Evolutionary conservation across 92 coral and sea anemone species (phyloP).

Genomic region (Umimayanthus kanabou): DNA sequence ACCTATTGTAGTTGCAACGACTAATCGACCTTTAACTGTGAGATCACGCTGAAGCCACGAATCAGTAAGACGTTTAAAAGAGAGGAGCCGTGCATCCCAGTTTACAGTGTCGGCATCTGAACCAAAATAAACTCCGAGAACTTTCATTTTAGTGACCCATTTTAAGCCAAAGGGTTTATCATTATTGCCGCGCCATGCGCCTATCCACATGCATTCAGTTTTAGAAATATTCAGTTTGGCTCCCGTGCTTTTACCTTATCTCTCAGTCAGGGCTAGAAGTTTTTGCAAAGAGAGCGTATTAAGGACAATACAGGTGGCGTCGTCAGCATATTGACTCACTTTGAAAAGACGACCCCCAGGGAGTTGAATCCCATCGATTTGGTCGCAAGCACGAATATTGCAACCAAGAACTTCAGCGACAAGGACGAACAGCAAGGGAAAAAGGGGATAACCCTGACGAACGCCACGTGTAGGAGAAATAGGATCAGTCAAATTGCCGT

Average conservation of each 20-base stretch:
- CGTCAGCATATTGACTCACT: not conserved
- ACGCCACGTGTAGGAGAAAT: not conserved
- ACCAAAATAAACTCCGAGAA: not conserved
- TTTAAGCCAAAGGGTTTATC: not conserved
- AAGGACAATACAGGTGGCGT: not conserved
- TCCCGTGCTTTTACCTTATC: not conserved
- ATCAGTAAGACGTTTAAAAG: not conserved
- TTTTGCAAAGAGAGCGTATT: not conserved
- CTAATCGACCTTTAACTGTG: not conserved
- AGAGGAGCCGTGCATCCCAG: not conserved
- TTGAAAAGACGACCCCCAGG: not conserved
- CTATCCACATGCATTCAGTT: not conserved
- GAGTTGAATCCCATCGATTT: not conserved
- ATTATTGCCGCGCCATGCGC: not conserved
- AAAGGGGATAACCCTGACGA: slow-evolving; percentile 3
- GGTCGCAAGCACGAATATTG: not conserved
- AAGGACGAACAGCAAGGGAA: not conserved
- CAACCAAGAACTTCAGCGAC: not conserved
- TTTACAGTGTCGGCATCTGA: not conserved
- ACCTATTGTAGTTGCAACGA: not conserved
- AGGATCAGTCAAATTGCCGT: not conserved
- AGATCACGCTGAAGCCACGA: not conserved
- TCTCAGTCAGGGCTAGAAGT: not conserved
- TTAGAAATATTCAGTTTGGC: not conserved
- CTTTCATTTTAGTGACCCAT: not conserved